These are phyloP conservation scores for Drosophila prostipennis DNA, from an alignment of 2,888 invertebrate species.

Conservation along the genomic window DNA sequence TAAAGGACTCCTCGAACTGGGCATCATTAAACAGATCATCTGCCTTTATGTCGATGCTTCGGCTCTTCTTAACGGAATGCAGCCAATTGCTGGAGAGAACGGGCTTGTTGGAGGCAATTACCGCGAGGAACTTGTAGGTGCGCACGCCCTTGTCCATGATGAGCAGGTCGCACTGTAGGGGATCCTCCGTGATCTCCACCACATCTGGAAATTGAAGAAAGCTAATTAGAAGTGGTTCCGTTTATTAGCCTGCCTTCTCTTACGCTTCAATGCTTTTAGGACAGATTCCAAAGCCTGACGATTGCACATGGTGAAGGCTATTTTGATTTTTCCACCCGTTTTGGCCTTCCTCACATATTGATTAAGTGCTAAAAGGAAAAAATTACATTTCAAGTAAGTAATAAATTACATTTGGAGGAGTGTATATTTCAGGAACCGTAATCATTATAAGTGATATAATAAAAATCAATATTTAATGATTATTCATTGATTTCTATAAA, in stretches of 20 bases:
- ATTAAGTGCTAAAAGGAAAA: conserved; percentile 34
- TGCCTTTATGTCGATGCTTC: conserved; percentile 29
- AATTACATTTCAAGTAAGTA: too few species aligned
- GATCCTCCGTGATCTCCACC: conserved; percentile 50
- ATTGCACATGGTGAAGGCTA: conserved; percentile 60
- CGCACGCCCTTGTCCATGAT: conserved; percentile 71
- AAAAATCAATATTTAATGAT: too few species aligned
- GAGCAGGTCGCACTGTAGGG: conserved; percentile 51
- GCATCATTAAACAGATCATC: conserved; percentile 58
- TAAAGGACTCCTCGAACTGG: conserved; percentile 34
- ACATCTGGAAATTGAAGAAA: conserved; percentile 27
- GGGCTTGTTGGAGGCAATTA: conserved; percentile 55
- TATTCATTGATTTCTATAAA: too few species aligned
- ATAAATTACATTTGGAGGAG: too few species aligned
- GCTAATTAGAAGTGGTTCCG: too few species aligned
- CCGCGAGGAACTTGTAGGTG: conserved; percentile 62
- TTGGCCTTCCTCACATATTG: conserved; percentile 49
- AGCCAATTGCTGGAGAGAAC: conserved; percentile 52
- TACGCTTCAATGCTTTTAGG: conserved; percentile 35
- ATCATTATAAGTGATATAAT: too few species aligned
- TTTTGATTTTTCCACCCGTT: conserved; percentile 43
- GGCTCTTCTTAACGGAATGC: conserved; percentile 29
- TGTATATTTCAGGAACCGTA: too few species aligned
- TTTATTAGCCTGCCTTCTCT: neutral
- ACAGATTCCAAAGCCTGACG: conserved; percentile 12